Evolutionary conservation across 2,113 vertebrate species (phyloP).

Genomic region (Mormyrus iriodes): DNA sequence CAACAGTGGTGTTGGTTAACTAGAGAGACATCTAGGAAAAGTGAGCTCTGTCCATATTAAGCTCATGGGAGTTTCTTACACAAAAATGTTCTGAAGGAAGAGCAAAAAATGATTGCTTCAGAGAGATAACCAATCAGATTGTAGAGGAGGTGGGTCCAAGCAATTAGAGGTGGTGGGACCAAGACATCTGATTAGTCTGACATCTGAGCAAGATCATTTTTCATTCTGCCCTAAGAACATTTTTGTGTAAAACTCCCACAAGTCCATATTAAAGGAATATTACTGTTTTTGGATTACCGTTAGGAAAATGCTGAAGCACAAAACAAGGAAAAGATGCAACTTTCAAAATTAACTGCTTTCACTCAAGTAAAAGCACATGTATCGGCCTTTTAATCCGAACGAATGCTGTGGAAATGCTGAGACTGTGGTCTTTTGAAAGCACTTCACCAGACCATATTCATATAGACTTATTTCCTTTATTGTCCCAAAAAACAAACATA

Average conservation of each 20-base stretch:
- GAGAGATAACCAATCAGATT: no score
- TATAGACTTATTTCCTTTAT: not conserved
- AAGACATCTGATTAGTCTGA: no score
- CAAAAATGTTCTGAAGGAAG: no score
- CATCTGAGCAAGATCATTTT: no score
- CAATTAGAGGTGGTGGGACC: no score
- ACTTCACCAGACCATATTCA: not conserved
- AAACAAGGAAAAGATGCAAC: not conserved
- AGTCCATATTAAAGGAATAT: not conserved
- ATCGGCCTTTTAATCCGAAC: not conserved
- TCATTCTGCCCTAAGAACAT: no score
- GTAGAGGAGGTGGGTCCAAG: no score
- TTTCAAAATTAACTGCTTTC: not conserved
- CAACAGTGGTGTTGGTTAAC: not conserved
- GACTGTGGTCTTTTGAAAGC: not conserved
- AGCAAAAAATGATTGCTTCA: no score
- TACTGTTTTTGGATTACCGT: not conserved
- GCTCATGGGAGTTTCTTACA: no score
- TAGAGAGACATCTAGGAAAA: not conserved
- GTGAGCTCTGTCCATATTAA: not conserved
- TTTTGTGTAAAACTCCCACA: not conserved
- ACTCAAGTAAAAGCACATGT: not conserved
- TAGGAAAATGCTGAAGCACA: not conserved
- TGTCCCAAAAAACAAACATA: not conserved
- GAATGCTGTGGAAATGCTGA: not conserved